Conservation (phyloP, 2,888 invertebrate genomes). For the Cancer borealis region DNA sequence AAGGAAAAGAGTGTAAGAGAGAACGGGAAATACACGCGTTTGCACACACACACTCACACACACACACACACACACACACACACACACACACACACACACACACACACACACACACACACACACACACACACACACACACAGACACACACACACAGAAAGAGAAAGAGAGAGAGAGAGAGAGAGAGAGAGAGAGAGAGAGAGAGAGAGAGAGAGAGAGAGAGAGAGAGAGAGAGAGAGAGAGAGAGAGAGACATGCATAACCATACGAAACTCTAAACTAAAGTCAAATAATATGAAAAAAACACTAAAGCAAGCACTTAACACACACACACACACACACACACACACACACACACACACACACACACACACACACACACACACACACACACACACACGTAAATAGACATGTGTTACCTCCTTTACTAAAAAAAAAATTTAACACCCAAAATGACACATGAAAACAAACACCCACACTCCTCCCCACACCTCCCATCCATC, state of each 20-base stretch:
- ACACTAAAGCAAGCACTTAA: not conserved
- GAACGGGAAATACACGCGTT: too few species aligned
- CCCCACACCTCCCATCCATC: too few species aligned
- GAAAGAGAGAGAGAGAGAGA: constrained; percentile 36
- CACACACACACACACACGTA: not conserved
- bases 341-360: constrained; percentile 26
- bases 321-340: constrained; percentile 13
- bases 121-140: not conserved
- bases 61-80: constrained; percentile 13
- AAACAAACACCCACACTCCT: too few species aligned
- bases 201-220: constrained; percentile 39
- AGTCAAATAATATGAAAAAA: too few species aligned
- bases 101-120: constrained; percentile 4
- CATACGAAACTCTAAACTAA: too few species aligned
- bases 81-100: not conserved
- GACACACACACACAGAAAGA: too few species aligned
- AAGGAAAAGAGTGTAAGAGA: too few species aligned
- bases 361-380: constrained; percentile 40
- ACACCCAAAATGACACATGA: too few species aligned
- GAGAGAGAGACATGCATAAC: too few species aligned
- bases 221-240: constrained; percentile 26
- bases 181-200: constrained; percentile 43
- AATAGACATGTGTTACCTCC: not conserved
- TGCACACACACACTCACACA: not conserved
- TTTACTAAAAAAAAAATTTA: too few species aligned